Conservation (phyloP, 2,797 vertebrate species). For the Luscinia luscinia region DNA sequence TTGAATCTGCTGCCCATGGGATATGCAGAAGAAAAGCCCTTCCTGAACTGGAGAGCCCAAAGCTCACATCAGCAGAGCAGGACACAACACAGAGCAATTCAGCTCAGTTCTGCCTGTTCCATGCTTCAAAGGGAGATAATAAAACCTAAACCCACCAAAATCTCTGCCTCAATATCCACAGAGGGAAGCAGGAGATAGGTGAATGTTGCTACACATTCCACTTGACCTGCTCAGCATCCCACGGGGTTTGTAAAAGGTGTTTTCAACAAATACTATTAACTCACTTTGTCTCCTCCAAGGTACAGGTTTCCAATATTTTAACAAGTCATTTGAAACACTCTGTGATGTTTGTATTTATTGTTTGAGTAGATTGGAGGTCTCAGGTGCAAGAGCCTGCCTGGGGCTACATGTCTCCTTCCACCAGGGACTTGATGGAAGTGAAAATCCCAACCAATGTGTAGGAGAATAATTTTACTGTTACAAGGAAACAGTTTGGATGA, state of each 20-base stretch:
- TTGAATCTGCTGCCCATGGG: not conserved
- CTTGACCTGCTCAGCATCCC: conserved; percentile 19
- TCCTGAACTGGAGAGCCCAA: not conserved
- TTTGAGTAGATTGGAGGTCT: conserved; percentile 51
- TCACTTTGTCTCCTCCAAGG: not conserved
- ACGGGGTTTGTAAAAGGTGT: conserved; percentile 18
- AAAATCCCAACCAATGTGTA: not conserved
- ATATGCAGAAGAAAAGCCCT: not conserved
- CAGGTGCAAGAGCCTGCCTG: conserved; percentile 44
- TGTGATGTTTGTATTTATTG: conserved; percentile 32
- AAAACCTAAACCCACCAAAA: not conserved
- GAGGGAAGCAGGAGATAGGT: not conserved
- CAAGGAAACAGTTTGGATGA: not conserved
- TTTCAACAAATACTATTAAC: conserved; percentile 38
- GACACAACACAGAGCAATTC: not conserved
- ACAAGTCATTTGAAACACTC: conserved; percentile 31
- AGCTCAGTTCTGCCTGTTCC: not conserved
- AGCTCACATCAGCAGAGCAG: not conserved
- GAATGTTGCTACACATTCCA: conserved; percentile 28
- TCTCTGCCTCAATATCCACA: not conserved
- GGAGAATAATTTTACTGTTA: not conserved
- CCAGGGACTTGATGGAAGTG: not conserved
- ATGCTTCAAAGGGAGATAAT: not conserved
- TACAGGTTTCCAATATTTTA: conserved; percentile 49
- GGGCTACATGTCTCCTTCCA: not conserved